A percentile compares a stretch with the other conserved stretches of the same genome.
phyloP scores from a whole-genome alignment of 2,888 invertebrate genomes.

The Atrina japonica region DNA sequence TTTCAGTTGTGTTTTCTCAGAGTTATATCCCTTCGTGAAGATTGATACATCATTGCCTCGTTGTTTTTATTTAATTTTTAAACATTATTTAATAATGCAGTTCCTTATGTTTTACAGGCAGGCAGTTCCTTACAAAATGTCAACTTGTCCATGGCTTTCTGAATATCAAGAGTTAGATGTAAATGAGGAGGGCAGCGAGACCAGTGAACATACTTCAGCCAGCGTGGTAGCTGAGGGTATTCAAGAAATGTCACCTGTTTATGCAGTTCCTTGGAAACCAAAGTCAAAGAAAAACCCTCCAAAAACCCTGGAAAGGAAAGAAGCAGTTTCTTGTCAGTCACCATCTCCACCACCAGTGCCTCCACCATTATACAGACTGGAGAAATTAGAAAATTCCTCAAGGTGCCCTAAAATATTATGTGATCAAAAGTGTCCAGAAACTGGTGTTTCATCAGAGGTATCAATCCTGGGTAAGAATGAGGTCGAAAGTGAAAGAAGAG shows the following conservation, averaged over 20 bases:
- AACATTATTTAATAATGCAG: no score
- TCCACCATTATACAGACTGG: not conserved
- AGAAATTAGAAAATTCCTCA: no score
- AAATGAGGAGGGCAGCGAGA: no score
- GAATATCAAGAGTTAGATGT: not conserved
- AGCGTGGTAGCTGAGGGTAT: not conserved
- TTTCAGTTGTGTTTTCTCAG: no score
- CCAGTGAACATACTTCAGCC: not conserved
- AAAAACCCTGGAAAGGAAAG: not conserved
- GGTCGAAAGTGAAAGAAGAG: not conserved
- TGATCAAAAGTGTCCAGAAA: not conserved
- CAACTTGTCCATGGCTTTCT: no score
- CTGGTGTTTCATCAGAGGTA: no score
- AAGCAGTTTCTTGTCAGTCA: not conserved
- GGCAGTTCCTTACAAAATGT: no score
- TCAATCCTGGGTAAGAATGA: not conserved
- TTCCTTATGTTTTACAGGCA: no score
- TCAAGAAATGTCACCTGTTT: constrained; percentile 30
- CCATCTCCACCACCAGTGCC: constrained; percentile 35
- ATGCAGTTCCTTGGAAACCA: constrained; percentile 33
- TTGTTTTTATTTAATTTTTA: no score
- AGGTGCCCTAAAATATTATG: no score
- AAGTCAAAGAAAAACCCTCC: constrained; percentile 6
- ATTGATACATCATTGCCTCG: no score
- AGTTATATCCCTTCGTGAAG: no score